phyloP scores from a whole-genome alignment of 2,888 invertebrate species.

The Drosophila kambysellisi region DNA sequence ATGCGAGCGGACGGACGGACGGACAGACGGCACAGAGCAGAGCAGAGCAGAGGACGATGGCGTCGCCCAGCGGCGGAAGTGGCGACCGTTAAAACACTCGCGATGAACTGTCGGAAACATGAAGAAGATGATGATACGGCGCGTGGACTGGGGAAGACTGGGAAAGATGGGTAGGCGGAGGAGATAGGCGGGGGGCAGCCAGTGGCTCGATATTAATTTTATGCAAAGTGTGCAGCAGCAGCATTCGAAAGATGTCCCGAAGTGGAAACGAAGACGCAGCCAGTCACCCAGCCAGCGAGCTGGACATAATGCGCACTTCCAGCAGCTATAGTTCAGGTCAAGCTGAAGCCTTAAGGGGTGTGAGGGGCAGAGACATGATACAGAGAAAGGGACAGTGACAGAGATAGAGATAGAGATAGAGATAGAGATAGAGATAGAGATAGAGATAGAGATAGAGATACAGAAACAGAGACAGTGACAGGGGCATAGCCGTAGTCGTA shows the following conservation, averaged over 20 bases:
- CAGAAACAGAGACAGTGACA: not conserved
- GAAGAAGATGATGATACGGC: conserved; percentile 22
- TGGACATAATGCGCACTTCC: conserved; percentile 52
- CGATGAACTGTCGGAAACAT: conserved; percentile 79
- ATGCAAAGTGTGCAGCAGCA: conserved; percentile 71
- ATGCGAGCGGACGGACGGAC: conserved; percentile 52
- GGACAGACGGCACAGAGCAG: too few species aligned
- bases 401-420: too few species aligned
- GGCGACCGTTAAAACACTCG: conserved; percentile 78
- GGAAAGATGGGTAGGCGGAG: not conserved
- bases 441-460: not conserved
- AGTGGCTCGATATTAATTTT: conserved; percentile 74
- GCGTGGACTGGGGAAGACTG: not conserved
- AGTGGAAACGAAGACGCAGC: conserved; percentile 47
- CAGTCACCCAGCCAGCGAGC: conserved; percentile 44
- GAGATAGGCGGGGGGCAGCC: not conserved
- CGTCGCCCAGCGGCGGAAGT: conserved; percentile 68
- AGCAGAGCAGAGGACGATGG: conserved; percentile 4
- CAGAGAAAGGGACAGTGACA: not conserved
- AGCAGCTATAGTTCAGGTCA: conserved; percentile 40
- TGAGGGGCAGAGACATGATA: not conserved
- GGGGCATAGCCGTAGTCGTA: not conserved
- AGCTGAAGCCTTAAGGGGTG: conserved; percentile 16
- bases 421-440: not conserved
- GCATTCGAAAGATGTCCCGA: conserved; percentile 40